These are phyloP conservation scores for Hydrotaea cyrtoneurina DNA, from an alignment of 2,888 invertebrate genomes.

Conservation along the genomic window DNA sequence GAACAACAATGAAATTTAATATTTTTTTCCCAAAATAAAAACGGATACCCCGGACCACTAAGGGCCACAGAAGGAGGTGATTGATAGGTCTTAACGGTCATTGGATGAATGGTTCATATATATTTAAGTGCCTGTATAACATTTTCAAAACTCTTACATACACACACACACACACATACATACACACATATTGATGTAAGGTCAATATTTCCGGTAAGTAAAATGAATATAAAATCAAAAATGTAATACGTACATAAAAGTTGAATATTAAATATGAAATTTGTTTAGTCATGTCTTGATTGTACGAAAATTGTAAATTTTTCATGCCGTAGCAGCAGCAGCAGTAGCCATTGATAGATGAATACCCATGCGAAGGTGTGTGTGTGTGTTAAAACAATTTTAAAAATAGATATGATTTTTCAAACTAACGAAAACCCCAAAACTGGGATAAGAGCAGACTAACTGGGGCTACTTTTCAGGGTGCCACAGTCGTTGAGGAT, in stretches of 20 bases:
- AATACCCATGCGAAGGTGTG: not conserved
- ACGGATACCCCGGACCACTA: not conserved
- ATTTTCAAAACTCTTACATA: not conserved
- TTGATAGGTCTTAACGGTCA: not conserved
- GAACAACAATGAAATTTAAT: conserved; percentile 1
- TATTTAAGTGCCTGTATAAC: not conserved
- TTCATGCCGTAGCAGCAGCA: too few species aligned
- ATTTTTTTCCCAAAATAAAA: not conserved
- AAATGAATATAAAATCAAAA: not conserved
- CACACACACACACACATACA: too few species aligned
- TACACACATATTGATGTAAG: not conserved
- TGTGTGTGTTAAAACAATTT: not conserved
- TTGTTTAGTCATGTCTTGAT: too few species aligned
- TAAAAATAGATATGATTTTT: not conserved
- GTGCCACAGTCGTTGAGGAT: not conserved
- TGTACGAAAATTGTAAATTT: too few species aligned
- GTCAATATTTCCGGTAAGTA: not conserved
- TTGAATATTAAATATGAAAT: too few species aligned
- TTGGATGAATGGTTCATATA: too few species aligned
- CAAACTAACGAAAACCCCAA: too few species aligned
- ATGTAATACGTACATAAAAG: too few species aligned
- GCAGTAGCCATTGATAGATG: not conserved
- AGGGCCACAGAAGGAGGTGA: not conserved
- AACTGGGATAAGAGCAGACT: too few species aligned
- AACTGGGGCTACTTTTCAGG: too few species aligned